Evolutionary conservation across 92 coral and sea anemone genomes (phyloP), one percentile per base, ranked within the genome.

Genomic region (Bergia sp.): DNA sequence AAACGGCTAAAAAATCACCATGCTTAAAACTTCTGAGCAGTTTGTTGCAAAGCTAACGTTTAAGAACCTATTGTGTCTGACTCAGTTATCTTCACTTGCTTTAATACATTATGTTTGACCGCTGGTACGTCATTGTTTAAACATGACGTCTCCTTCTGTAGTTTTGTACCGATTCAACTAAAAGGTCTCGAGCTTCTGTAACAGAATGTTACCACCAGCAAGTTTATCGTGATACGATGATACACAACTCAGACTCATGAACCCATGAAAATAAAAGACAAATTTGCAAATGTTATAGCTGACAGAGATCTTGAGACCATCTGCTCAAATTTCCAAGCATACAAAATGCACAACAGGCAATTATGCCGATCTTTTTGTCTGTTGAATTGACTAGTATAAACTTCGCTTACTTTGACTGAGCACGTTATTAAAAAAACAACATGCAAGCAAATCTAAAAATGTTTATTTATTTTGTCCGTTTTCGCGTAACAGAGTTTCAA

Each of bases 301-400:
- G 12, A 41, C 45, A 10, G 21, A 20, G 44, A 40, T 76, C 45
- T 41, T 76, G 29, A 76, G 36, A 37, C 45, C 69, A 61, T 61
- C 18, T 76, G 53, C 18, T 42, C 80, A 40, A 18, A 76, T 16
- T 40, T 42, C 21, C 53, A 42, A 16, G 50, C 50, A 41, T 40
- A 42, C 80, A 18, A 45, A 39, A 41, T 9, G 37, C 37, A 16
- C 41, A 76, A 42, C 80, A 76, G 15, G 29, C 15, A 40, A 76
- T 76, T 42, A 76, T 6, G 50, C 45, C 37, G 79, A 23, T 61
- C 50, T 76, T 45, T 41, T 76, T 76, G 80, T 76, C 80, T 76
- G 23, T 75, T 76, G 5, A 3, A 76, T 21, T 41, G 80, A 21
- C 69, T 61, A 21, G 69, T 61, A 20, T 61, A 18, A 55, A 55